Percentiles rank a stretch among this genome's conserved stretches.
Conservation (phyloP, 2,113 vertebrate species). For the Microtus richardsoni region DNA sequence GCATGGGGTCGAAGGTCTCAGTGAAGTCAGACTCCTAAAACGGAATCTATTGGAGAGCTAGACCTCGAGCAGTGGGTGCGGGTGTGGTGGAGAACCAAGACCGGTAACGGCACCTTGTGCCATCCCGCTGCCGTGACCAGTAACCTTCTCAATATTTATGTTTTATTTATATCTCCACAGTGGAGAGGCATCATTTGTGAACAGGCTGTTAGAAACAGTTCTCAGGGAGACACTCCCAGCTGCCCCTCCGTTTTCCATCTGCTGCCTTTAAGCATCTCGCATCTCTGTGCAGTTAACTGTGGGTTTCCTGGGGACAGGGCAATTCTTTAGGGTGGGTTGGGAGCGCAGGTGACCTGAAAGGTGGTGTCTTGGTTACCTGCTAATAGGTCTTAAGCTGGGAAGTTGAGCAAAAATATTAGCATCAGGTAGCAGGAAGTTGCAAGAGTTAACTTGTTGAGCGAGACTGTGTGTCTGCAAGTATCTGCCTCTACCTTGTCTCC, state of each 20-base stretch:
- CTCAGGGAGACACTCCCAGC: constrained; percentile 89
- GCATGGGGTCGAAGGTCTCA: not conserved
- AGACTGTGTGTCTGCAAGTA: constrained; percentile 86
- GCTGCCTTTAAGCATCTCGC: constrained; percentile 83
- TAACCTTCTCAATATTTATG: constrained; percentile 89
- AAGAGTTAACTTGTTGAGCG: constrained; percentile 86
- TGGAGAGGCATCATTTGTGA: constrained; percentile 88
- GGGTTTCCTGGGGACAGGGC: constrained; percentile 83
- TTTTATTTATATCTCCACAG: constrained; percentile 88
- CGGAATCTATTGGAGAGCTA: not conserved
- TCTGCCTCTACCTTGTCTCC: constrained; percentile 80
- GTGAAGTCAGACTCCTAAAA: not conserved
- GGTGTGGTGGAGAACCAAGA: constrained; percentile 36
- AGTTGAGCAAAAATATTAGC: constrained; percentile 60
- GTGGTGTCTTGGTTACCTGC: constrained; percentile 79
- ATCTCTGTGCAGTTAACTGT: constrained; percentile 87
- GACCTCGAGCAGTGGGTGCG: not conserved
- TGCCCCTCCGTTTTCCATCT: constrained; percentile 90
- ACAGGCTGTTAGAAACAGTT: constrained; percentile 89
- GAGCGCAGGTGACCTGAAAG: constrained; percentile 79
- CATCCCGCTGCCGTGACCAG: constrained; percentile 85
- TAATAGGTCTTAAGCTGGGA: constrained; percentile 77
- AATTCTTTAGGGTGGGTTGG: constrained; percentile 79
- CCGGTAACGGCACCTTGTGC: not conserved
- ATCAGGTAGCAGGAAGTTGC: constrained; percentile 77